A percentile compares a stretch with the other conserved stretches of the same genome.
These are phyloP conservation scores for Calonectris borealis DNA, from an alignment of 2,113 vertebrate species.

Conservation along the genomic window DNA sequence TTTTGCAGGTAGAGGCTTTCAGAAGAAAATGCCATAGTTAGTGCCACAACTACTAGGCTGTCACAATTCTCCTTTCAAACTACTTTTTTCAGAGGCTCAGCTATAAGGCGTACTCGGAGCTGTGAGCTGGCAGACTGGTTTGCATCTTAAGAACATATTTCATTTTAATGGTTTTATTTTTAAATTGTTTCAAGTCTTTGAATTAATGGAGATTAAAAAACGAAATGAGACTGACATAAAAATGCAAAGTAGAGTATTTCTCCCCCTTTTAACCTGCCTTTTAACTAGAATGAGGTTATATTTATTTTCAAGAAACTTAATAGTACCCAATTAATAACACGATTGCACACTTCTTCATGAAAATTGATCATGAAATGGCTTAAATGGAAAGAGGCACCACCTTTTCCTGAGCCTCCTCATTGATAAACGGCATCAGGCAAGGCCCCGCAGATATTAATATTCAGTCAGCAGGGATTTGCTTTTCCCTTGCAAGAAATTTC, in stretches of 20 bases:
- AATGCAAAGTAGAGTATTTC: neutral
- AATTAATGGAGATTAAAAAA: slow-evolving; percentile 38
- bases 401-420: neutral
- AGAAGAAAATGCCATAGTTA: neutral
- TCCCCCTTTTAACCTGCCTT: neutral
- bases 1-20: slow-evolving; percentile 1
- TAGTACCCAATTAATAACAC: neutral
- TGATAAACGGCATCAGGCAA: neutral
- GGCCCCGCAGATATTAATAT: neutral
- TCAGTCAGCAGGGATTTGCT: neutral
- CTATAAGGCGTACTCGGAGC: neutral
- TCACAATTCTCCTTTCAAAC: neutral
- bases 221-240: neutral
- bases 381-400: neutral
- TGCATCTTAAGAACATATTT: neutral
- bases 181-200: slow-evolving; percentile 17
- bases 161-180: slow-evolving; percentile 48
- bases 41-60: neutral
- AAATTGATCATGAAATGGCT: neutral
- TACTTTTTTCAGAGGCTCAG: neutral
- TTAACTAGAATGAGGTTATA: neutral
- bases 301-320: neutral
- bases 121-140: neutral
- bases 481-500: neutral
- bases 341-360: neutral